Evolutionary conservation across 2,797 vertebrate genomes (phyloP), one percentile per base, ranked within the genome.

Genomic region (Peromyscus attwateri): DNA sequence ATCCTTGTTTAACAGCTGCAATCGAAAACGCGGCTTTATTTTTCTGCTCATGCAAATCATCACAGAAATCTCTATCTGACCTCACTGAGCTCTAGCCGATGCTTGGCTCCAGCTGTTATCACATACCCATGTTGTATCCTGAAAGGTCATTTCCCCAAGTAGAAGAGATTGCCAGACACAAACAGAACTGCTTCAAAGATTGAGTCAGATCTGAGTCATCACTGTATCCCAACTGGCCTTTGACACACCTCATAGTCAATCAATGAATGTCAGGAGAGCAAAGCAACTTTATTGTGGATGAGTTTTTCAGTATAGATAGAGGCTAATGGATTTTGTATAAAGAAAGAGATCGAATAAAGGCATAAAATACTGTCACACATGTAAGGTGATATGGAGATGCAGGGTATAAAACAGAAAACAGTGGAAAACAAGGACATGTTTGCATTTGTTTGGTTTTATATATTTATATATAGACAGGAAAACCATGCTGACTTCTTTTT

Each of bases 21-120:
- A 3, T 37, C n/a, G 91, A 81, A 97, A 97, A 97, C 9, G 10
- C 10, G 77, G 70, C 64, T 90, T 95, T 87, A 91, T 60, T 96
- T 92, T 87, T 95, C 25, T 83, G 19, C 75, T 29, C 31, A 37
- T 27, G 46, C 64, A 87, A 96, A 88, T 93, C 70, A 91, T 49
- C 90, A 17, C 19, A 76, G 93, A 88, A 95, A n/a, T 81, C 52
- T 66, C 43, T 70, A 55, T 79, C 80, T 91, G 88, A 92, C 90
- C 80, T 96, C 88, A 52, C 3, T 89, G 95, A 82, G 68, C 81
- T 90, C 55, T 12, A 37, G 14, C 1, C 0, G 25, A 43, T 68
- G 31, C 71, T 95, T 85, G 88, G 46, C 70, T 87, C 52, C 34
- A 92, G 75, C 46, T n/a, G n/a, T 6, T 1, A 31, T 62, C 52